These are phyloP conservation scores for Potamilus streckersoni DNA, from an alignment of 1,140 invertebrate genomes.

Conservation along the genomic window DNA sequence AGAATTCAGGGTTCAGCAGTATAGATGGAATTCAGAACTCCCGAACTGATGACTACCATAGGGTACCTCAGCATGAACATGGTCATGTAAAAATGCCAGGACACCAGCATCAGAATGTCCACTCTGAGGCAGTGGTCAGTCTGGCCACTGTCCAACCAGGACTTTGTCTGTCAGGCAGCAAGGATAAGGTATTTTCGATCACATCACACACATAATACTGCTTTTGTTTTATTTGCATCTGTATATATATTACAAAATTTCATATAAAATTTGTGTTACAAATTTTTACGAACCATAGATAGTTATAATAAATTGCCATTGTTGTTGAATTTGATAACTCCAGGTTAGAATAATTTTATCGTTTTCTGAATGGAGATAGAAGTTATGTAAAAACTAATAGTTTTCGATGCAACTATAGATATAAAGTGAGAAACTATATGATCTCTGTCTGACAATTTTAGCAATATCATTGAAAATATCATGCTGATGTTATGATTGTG, in stretches of 20 bases:
- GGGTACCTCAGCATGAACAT: no score
- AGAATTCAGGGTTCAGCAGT: no score
- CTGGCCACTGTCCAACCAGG: slow-evolving; percentile 46
- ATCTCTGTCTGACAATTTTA: no score
- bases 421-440: background rate
- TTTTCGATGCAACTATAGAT: background rate
- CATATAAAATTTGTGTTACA: no score
- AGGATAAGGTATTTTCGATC: slow-evolving; percentile 50
- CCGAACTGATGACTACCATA: no score
- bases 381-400: background rate
- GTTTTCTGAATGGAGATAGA: background rate
- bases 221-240: background rate
- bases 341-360: background rate
- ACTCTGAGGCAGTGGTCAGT: slow-evolving; percentile 56
- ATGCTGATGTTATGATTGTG: no score
- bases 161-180: slow-evolving; percentile 57
- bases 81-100: no score
- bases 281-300: no score
- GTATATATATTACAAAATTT: no score
- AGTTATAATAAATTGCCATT: background rate
- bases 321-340: background rate
- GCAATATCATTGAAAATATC: no score
- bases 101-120: slow-evolving; percentile 17
- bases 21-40: no score
- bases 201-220: no score